These are phyloP conservation scores for Sphenodon punctatus DNA, from an alignment of 2,797 vertebrate genomes.

Conservation along the genomic window DNA sequence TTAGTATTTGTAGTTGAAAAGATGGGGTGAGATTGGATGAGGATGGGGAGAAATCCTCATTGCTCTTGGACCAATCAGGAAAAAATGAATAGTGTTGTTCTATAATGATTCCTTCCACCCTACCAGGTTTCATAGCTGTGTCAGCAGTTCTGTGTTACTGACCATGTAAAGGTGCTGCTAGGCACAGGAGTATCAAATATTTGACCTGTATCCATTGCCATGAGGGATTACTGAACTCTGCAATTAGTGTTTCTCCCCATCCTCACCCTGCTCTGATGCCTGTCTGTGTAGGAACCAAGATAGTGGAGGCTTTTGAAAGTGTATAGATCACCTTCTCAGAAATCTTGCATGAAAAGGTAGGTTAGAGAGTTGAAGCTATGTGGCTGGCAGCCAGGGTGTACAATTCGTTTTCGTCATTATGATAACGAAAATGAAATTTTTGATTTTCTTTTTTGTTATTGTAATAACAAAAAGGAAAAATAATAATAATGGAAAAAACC, in stretches of 20 bases:
- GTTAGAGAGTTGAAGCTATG: neutral
- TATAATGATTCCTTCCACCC: neutral
- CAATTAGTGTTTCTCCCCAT: neutral
- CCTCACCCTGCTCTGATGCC: neutral
- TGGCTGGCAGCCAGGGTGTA: too few relatives aligned
- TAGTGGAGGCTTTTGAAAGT: neutral
- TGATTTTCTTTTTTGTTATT: too few relatives aligned
- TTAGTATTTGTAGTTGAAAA: neutral
- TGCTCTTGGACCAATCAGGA: neutral
- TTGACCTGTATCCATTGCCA: neutral
- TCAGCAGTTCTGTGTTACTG: neutral
- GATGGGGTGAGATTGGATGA: too few relatives aligned
- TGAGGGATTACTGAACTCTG: neutral
- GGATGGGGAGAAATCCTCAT: neutral
- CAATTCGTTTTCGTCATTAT: too few relatives aligned
- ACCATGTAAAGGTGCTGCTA: slow-evolving; percentile 22
- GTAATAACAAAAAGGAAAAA: too few relatives aligned
- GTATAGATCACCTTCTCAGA: rapidly evolving
- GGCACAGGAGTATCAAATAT: neutral
- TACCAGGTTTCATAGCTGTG: slow-evolving; percentile 10
- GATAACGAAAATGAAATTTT: too few relatives aligned
- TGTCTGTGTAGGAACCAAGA: neutral
- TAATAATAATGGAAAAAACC: too few relatives aligned
- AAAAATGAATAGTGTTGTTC: neutral
- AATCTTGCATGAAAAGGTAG: neutral